Conservation (phyloP, 2,888 invertebrate genomes). For the Xestia rhomboidea region DNA sequence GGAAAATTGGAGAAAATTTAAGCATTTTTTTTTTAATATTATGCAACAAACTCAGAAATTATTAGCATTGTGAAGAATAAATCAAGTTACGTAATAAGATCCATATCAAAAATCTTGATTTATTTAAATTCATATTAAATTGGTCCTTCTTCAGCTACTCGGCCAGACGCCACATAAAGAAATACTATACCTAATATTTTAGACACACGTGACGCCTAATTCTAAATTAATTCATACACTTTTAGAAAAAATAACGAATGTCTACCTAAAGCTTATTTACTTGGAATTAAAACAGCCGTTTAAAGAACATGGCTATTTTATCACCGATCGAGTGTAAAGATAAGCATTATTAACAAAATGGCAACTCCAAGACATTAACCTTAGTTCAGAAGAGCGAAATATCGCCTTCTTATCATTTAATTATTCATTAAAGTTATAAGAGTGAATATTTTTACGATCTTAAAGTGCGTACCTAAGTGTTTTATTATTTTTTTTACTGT, state of each 20-base stretch:
- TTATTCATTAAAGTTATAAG: conserved; percentile 46
- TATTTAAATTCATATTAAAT: conserved; percentile 47
- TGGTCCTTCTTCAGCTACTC: conserved; percentile 23
- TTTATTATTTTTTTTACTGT: conserved; percentile 40
- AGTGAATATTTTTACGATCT: conserved; percentile 46
- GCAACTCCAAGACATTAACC: conserved; percentile 39
- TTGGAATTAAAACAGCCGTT: conserved; percentile 48
- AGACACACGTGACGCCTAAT: conserved; percentile 14
- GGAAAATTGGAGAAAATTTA: not conserved
- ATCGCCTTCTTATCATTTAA: conserved; percentile 51
- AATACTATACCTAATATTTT: conserved; percentile 31
- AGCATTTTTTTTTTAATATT: too few relatives aligned
- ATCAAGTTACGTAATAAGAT: not conserved
- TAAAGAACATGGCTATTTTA: conserved; percentile 51
- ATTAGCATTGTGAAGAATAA: not conserved
- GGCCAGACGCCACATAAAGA: conserved; percentile 27
- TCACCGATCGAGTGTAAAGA: conserved; percentile 48
- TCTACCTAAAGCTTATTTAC: conserved; percentile 41
- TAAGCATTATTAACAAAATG: conserved; percentile 57
- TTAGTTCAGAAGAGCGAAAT: conserved; percentile 46
- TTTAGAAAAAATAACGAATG: conserved; percentile 43
- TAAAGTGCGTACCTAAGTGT: conserved; percentile 31
- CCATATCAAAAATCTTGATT: conserved; percentile 25
- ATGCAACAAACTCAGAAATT: not conserved
- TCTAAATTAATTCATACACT: conserved; percentile 35